A percentile compares a stretch with the other conserved stretches of the same genome.
Conservation (phyloP, 1,140 invertebrate species). For the Drosophila truncata region DNA sequence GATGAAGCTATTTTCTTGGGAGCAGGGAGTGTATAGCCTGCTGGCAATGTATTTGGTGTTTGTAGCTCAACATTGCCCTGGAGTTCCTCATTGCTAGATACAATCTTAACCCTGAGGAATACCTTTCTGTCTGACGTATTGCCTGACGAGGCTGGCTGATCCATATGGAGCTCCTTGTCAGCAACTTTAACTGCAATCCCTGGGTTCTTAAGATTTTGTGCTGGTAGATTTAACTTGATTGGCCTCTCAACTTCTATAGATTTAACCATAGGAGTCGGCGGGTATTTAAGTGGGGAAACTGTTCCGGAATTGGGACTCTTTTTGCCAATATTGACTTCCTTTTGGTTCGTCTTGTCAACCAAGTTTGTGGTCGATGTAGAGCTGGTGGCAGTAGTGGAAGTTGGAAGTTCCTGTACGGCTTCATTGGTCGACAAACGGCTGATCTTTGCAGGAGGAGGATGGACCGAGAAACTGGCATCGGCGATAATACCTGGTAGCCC, state of each 20-base stretch:
- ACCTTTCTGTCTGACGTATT: neutral
- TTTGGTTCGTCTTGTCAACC: neutral
- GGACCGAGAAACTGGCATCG: neutral
- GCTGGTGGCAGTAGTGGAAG: neutral
- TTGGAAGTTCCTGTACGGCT: too few relatives aligned
- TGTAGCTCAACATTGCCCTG: neutral
- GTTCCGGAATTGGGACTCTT: neutral
- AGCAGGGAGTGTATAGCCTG: neutral
- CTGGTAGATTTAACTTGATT: neutral
- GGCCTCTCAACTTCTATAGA: neutral
- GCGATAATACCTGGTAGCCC: neutral
- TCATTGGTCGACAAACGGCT: too few relatives aligned
- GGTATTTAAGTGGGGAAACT: neutral
- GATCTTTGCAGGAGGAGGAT: constrained; percentile 27
- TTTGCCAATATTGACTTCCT: neutral
- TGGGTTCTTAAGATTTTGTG: too few relatives aligned
- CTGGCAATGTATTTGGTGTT: neutral
- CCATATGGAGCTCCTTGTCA: neutral
- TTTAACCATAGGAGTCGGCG: neutral
- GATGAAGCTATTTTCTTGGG: neutral
- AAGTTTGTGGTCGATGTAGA: constrained; percentile 51
- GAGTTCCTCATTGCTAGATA: neutral
- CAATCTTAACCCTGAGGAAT: too few relatives aligned
- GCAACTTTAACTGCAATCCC: neutral
- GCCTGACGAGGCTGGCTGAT: neutral